Percentiles rank a stretch among this genome's conserved stretches.
Evolutionary conservation across 2,113 vertebrate species (phyloP).

Genomic region (Tamias sibiricus): DNA sequence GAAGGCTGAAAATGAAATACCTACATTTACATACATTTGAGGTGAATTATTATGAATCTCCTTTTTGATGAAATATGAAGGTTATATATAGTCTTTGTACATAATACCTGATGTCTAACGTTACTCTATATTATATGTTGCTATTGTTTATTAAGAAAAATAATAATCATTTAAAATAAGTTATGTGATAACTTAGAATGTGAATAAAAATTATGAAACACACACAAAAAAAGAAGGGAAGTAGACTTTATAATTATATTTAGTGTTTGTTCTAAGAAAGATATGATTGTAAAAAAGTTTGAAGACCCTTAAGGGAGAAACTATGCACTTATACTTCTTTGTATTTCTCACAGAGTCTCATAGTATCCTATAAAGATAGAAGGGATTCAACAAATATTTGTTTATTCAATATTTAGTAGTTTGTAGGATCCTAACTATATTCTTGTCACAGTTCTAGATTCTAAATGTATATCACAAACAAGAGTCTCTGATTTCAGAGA

Average conservation of each 20-base stretch:
- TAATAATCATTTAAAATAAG: not conserved
- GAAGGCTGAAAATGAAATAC: not conserved
- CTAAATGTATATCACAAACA: not conserved
- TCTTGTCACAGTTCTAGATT: not conserved
- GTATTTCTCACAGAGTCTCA: not conserved
- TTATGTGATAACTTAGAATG: not conserved
- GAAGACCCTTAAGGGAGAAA: not conserved
- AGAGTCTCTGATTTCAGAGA: not conserved
- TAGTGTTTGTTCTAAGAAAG: not conserved
- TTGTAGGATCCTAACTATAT: not conserved
- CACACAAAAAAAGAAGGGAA: too few relatives aligned
- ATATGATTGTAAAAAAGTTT: not conserved
- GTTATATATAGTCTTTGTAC: not conserved
- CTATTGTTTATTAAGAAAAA: not conserved
- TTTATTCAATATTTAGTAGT: not conserved
- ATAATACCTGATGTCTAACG: not conserved
- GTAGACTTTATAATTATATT: not conserved
- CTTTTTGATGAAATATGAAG: not conserved
- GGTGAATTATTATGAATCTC: not conserved
- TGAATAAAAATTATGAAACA: not conserved
- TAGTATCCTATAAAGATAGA: not conserved
- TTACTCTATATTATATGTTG: not conserved
- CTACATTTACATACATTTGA: conserved; percentile 14
- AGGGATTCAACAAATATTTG: not conserved
- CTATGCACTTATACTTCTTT: not conserved